phyloP scores from a whole-genome alignment of 2,797 vertebrate genomes.

The Gephyroberyx darwinii region DNA sequence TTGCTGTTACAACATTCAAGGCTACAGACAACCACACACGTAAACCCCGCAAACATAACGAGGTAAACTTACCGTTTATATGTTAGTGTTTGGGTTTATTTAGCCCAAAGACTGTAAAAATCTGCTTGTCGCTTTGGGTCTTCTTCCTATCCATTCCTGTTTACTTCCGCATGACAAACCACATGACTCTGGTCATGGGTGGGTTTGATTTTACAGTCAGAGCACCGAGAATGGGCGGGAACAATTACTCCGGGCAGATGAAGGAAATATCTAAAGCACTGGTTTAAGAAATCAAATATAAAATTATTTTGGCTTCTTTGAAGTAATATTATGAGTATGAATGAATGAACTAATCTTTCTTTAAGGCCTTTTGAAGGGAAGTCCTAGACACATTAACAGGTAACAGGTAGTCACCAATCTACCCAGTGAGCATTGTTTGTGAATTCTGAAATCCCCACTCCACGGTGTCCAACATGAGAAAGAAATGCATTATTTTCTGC shows the following conservation, averaged over 20 bases:
- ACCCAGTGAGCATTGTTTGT: too few relatives aligned
- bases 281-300: too few relatives aligned
- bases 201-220: conserved; percentile 49
- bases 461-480: too few relatives aligned
- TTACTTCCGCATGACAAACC: conserved; percentile 78
- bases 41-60: not conserved
- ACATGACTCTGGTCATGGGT: conserved; percentile 66
- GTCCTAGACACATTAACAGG: too few relatives aligned
- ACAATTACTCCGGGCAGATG: not conserved
- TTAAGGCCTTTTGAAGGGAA: too few relatives aligned
- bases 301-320: too few relatives aligned
- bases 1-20: not conserved
- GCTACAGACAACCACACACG: not conserved
- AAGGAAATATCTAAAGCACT: too few relatives aligned
- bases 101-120: not conserved
- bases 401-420: too few relatives aligned
- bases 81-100: not conserved
- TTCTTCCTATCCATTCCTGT: conserved; percentile 58
- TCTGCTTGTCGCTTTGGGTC: conserved; percentile 19
- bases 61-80: not conserved
- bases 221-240: conserved; percentile 10
- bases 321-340: too few relatives aligned
- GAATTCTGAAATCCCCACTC: too few relatives aligned
- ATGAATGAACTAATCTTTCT: too few relatives aligned
- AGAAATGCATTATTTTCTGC: too few relatives aligned